Conservation (phyloP, 2,113 vertebrate genomes). For the Brachyhypopomus gauderio region DNA sequence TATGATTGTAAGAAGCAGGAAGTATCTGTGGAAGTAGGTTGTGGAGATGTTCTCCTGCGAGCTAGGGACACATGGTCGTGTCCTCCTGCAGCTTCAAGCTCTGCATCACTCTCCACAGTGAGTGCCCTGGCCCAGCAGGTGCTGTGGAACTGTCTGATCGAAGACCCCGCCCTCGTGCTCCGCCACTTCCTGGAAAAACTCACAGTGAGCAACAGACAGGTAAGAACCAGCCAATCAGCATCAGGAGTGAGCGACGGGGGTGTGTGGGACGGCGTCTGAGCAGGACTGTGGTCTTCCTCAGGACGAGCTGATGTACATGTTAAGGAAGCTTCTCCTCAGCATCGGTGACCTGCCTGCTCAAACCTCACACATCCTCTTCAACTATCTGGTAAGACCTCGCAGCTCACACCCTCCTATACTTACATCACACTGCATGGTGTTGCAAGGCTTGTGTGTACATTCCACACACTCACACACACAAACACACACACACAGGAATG, state of each 20-base stretch:
- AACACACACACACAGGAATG: too few species aligned
- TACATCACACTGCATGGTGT: neutral
- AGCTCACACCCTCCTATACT: neutral
- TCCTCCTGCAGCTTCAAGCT: too few species aligned
- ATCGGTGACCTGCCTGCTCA: constrained; percentile 97
- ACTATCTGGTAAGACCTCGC: constrained; percentile 87
- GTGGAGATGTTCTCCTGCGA: too few species aligned
- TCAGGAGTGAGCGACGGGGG: too few species aligned
- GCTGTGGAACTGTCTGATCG: constrained; percentile 97
- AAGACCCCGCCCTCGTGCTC: constrained; percentile 95
- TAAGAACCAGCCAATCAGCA: constrained; percentile 54
- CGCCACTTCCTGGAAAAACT: constrained; percentile 97
- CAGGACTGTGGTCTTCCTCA: constrained; percentile 63
- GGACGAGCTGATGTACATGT: constrained; percentile 98
- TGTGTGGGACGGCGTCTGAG: neutral
- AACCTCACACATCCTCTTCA: constrained; percentile 98
- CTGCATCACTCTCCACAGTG: constrained; percentile 70
- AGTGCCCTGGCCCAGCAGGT: constrained; percentile 97
- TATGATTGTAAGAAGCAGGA: neutral
- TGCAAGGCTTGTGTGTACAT: too few species aligned
- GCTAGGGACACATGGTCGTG: too few species aligned
- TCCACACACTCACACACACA: too few species aligned
- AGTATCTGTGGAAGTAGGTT: too few species aligned
- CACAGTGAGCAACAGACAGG: constrained; percentile 97
- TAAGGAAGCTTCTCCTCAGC: constrained; percentile 94